Evolutionary conservation across 2,797 vertebrate species (phyloP).

Genomic region (Mallotus villosus): DNA sequence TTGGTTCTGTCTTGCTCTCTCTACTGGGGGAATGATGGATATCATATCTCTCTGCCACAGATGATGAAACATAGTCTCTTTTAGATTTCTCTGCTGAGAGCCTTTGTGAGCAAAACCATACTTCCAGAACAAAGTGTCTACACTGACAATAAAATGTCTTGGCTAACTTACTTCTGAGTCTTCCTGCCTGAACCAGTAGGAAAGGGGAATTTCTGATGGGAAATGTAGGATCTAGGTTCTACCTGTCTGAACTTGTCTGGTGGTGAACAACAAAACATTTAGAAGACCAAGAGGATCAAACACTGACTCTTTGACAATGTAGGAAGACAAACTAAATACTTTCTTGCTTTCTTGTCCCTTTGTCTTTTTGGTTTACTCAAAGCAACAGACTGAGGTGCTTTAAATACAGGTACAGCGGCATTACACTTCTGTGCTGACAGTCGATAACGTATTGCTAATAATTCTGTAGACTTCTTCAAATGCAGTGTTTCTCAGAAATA

Average conservation of each 20-base stretch:
- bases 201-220: constrained; percentile 14
- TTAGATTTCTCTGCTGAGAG: too few species aligned
- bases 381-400: not conserved
- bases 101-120: too few species aligned
- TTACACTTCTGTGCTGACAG: not conserved
- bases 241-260: constrained; percentile 49
- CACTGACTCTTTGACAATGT: constrained; percentile 9
- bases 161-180: too few species aligned
- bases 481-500: constrained; percentile 41
- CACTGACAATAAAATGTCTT: too few species aligned
- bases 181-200: not conserved
- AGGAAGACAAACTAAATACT: not conserved
- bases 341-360: too few species aligned
- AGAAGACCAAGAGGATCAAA: constrained; percentile 26
- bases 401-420: not conserved
- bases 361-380: not conserved
- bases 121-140: too few species aligned
- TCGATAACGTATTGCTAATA: constrained; percentile 29
- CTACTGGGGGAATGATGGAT: too few species aligned
- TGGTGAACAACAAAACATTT: constrained; percentile 23
- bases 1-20: too few species aligned
- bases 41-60: too few species aligned
- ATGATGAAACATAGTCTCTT: too few species aligned
- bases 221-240: not conserved
- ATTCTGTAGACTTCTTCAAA: constrained; percentile 38